Evolutionary conservation across 2,888 invertebrate genomes (phyloP), one percentile per base, ranked within the genome.

Genomic region (Leptodirus hochenwartii): DNA sequence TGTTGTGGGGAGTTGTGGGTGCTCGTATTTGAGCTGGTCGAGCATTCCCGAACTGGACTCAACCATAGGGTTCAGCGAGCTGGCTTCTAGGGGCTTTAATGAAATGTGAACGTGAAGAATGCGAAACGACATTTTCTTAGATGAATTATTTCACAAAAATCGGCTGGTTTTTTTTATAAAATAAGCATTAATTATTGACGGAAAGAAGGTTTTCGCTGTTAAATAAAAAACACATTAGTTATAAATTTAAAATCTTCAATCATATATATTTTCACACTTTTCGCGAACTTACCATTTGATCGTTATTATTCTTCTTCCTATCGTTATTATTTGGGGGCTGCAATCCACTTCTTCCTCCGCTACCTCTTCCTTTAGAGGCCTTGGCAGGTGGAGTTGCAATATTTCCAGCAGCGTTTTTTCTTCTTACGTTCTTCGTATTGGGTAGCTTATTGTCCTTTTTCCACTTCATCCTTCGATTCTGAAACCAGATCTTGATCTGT

Each of bases 401-500:
- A 6, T 6, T 33, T 43, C 73, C 73, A 17, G 71, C 70, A 33
- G 74, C 71, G 51, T 75, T 77, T 69, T 78, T 79, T 64, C 78
- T 66, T 41, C 69, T 60, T 34, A 69, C 69, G 47, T 69, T 69
- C 59, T 69, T 69, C 54, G 84, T 84, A 64, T 84, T 84, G 29
- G 84, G 84, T 46, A 84, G 62, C 58, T 84, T 82, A 63, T 84
- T 82, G 65, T 69, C 80, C 58, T 81, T 81, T 59, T 81, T 81
- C 73, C 74, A 80, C 54, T 81, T 81, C 80, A 81, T 81, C 38
- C 80, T 61, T 29, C 79, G 65, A 55, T 80, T 79, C 55, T 81
- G 80, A 54, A 85, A 81, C 81, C 81, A 81, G 54, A 82, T 81
- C 60, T 82, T 82, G 47, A 82, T 85, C 61, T 87, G 87, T 44